Evolutionary conservation across 2,797 vertebrate genomes (phyloP), one percentile per base, ranked within the genome.

Genomic region (Trichosurus vulpecula): DNA sequence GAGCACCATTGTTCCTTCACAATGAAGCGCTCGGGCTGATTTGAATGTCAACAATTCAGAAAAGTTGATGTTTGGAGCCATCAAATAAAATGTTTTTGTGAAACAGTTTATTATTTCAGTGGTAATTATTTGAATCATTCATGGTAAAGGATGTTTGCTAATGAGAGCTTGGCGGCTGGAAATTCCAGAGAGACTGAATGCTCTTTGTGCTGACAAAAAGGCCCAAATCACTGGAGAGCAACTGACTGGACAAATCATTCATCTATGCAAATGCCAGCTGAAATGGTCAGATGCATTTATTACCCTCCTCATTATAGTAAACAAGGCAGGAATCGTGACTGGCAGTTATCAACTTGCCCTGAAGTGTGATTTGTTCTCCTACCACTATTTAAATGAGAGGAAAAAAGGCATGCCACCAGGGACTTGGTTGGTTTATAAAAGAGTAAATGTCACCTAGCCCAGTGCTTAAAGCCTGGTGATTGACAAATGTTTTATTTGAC

Each of bases 211-310:
- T 99, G 99, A 99, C 99, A 99, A 99, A 99, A 99, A 99, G 99
- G 98, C 98, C 99, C 98, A 98, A 99, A 99, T 99, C 99, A 98
- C 99, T 98, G 98, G 99, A 99, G 99, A 99, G 99, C 98, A 47
- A 99, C 98, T 98, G 99, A 99, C 98, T 99, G 99, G 99, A 99
- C 99, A 99, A 99, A 99, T 99, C 99, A 99, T 99, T 99, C 99
- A 99, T 99, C 99, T 99, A 99, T 99, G 99, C 99, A 99, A 99
- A 99, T 99, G 99, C 99, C 99, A 99, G 99, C 99, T 98, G 99
- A 99, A 99, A 99, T 99, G 99, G 99, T 99, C 98, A 98, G 98
- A 99, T 99, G 98, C 99, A 99, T 99, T 99, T 99, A 99, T 99
- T 99, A 99, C 99, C 98, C 98, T 99, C 99, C 99, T 99, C 99